Evolutionary conservation across 2,113 vertebrate species (phyloP).

Genomic region (Gopherus flavomarginatus): DNA sequence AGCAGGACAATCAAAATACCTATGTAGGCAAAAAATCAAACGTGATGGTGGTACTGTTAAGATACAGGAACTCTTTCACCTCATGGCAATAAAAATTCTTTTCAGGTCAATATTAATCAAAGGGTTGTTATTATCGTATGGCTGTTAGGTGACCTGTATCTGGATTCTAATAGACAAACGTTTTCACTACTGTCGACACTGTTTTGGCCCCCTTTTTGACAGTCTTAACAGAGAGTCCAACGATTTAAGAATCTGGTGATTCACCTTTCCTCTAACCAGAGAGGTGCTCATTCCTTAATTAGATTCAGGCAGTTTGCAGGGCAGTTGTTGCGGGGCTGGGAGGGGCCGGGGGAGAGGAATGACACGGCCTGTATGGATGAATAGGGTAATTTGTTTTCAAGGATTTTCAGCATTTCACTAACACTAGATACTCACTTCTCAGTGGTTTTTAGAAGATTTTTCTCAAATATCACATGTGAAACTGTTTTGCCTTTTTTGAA

Average conservation of each 20-base stretch:
- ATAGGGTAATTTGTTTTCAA: slow-evolving; percentile 1
- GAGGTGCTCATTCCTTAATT: neutral
- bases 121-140: neutral
- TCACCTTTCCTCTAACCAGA: slow-evolving; percentile 6
- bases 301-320: neutral
- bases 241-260: neutral
- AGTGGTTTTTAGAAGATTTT: neutral
- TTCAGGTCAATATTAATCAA: neutral
- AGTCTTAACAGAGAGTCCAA: slow-evolving; percentile 1
- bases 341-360: neutral
- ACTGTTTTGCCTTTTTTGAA: slow-evolving; percentile 29
- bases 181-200: neutral
- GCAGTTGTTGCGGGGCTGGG: neutral
- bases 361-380: neutral
- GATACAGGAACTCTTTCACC: neutral
- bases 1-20: neutral
- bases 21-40: slow-evolving; percentile 5
- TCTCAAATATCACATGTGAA: slow-evolving; percentile 8
- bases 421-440: neutral
- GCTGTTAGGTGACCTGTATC: neutral
- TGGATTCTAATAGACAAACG: slow-evolving; percentile 4
- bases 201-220: neutral
- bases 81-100: neutral
- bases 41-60: neutral
- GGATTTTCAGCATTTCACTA: neutral